Conservation (phyloP, 2,113 vertebrate species). For the Lepus americanus region DNA sequence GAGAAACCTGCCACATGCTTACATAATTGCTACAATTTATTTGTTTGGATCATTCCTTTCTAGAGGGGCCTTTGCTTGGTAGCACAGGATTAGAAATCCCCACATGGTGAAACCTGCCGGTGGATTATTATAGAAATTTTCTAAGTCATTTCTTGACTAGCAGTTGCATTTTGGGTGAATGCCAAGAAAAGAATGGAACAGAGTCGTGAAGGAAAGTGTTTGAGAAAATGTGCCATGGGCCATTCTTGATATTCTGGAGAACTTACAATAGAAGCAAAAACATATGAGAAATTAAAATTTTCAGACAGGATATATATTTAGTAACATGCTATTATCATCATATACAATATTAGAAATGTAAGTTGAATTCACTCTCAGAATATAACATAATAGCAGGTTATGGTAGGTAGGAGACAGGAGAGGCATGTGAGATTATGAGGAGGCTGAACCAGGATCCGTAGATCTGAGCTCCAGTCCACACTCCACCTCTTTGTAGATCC, state of each 20-base stretch:
- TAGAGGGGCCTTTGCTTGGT: neutral
- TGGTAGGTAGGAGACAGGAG: neutral
- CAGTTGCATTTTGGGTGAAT: constrained; percentile 18
- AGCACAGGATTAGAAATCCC: neutral
- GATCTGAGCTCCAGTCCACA: neutral
- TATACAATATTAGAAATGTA: neutral
- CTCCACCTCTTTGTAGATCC: neutral
- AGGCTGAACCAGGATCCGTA: neutral
- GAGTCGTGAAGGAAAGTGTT: constrained; percentile 8
- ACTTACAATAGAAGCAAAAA: neutral
- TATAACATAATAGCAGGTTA: neutral
- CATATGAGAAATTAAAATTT: neutral
- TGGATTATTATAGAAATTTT: neutral
- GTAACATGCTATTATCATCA: neutral
- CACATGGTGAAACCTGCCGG: neutral
- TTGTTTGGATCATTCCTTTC: neutral
- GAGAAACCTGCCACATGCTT: neutral
- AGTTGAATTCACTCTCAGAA: neutral
- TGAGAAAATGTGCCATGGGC: neutral
- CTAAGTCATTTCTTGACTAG: constrained; percentile 11
- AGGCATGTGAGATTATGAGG: neutral
- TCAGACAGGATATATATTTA: constrained; percentile 40
- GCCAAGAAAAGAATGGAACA: neutral
- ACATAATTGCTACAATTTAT: neutral
- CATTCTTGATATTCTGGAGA: neutral